These are phyloP conservation scores for Napeogenes sylphis DNA, from an alignment of 2,888 invertebrate genomes.

Conservation along the genomic window DNA sequence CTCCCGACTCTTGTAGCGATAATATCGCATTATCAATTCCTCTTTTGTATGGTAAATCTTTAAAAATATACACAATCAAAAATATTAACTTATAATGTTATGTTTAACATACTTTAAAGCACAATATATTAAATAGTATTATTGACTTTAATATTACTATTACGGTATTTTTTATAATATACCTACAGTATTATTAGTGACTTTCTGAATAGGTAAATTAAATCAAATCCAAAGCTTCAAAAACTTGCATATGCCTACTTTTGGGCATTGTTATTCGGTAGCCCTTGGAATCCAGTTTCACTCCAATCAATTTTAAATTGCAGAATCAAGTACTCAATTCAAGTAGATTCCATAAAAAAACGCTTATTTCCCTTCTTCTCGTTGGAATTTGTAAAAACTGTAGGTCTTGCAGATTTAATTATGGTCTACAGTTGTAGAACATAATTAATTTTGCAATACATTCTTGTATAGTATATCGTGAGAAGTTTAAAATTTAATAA, in stretches of 20 bases:
- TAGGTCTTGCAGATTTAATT: slow-evolving; percentile 89
- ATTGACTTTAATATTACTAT: too few species aligned
- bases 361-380: slow-evolving; percentile 76
- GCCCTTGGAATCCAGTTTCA: slow-evolving; percentile 87
- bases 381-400: slow-evolving; percentile 87
- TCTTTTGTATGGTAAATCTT: slow-evolving; percentile 85
- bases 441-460: too few species aligned
- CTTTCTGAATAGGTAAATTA: too few species aligned
- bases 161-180: not conserved
- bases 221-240: not conserved
- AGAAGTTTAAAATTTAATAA: slow-evolving; percentile 77
- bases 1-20: slow-evolving; percentile 92
- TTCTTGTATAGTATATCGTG: slow-evolving; percentile 90
- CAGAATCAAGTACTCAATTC: slow-evolving; percentile 94
- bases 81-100: too few species aligned
- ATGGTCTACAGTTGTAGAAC: slow-evolving; percentile 94
- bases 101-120: too few species aligned
- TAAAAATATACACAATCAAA: slow-evolving; percentile 27
- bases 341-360: slow-evolving; percentile 98
- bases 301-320: slow-evolving; percentile 87
- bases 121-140: too few species aligned
- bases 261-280: slow-evolving; percentile 91
- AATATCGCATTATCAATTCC: slow-evolving; percentile 90
- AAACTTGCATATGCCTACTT: slow-evolving; percentile 74
- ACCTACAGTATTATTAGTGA: not conserved